Base-by-base conservation (phyloP, 2,113 vertebrate genomes). In the Empidonax alnorum region DNA sequence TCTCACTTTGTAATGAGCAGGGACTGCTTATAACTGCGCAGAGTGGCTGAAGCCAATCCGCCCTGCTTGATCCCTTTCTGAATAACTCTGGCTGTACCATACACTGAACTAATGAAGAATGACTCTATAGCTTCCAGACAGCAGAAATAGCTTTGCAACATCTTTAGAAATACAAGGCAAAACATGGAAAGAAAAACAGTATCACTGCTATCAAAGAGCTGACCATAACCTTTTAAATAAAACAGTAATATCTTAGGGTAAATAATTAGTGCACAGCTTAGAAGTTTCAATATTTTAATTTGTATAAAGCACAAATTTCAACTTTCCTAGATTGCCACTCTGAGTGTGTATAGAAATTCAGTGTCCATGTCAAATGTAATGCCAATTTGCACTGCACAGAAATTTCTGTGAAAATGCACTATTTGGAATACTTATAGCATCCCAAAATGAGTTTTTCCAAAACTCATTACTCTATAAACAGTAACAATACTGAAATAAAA, bases 41-140 rank as follows among this genome's bases (percentile, higher is more conserved):
- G 49, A 50, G 35, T 31, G 66, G 37, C 67, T 84, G 72, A 73
- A 86, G 37, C 9, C 27, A 62, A 49, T 49, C 47, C 31, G 27
- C 46, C 52, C 37, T 71, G 61, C 68, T 33, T 58, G 65, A 89
- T 89, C 73, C 68, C 47, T 11, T 58, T 27, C 76, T 12, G 17
- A 85, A 39, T 25, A 83, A 76, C 67, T 53, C 14, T 13, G 33
- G 35, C 12, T 58, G 62, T 15, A 72, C n/a, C 79, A 22, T 15
- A 39, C 39, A 24, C 24, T 11, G 28, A 53, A 6, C 39, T 85
- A 88, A 85, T 16, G 49, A 75, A 76, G 71, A 79, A 52, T 2
- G 12, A 66, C 68, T 76, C 42, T 14, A 2, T 2, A 17, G 0
- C 0, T n/a, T 16, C 15, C 39, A 42, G 67, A 19, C 27, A 27